Base-by-base conservation (phyloP, 2,797 vertebrate genomes). In the Lophius americanus region DNA sequence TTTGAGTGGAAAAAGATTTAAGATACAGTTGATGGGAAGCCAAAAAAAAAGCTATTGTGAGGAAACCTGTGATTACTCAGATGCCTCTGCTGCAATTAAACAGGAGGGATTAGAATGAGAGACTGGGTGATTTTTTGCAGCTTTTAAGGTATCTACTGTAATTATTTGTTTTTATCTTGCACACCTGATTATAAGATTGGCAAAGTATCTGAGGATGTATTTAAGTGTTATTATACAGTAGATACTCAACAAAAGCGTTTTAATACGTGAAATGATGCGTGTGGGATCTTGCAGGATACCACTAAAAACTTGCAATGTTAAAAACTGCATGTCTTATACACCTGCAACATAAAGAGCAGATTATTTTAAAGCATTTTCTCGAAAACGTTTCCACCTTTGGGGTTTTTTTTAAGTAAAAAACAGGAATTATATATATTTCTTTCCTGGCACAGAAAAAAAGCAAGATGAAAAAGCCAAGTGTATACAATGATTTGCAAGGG, bases 51-150 rank as follows among this genome's bases (percentile, higher is more conserved):
- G 48, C 57, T 36, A 52, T 55, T 73, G 47, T 39, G 55, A 81
- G 37, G 54, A 79, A 85, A 70, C 80, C 84, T 81, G 64, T 90
- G 78, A 87, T 89, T 87, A 89, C 81, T 87, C 56, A 68, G 69
- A 84, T 75, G 56, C 76, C 53, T 83, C 51, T 46, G 64, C 76
- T 82, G 64, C 64, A 71, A 76, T 85, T 81, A 86, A 85, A 79
- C 56, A 70, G 64, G 42, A 69, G 53, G 73, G 67, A 78, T 88
- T 78, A 84, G 68, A 78, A 67, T 37, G 46, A 48, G 55, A 73
- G 59, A 56, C 51, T 0, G 39, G 33, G 32, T 62, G 54, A 85
- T 76, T 80, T 73, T 35, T 80, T 56, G 46, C 43, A 60, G 49
- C 46, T 75, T 77, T 79, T 63, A 74, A 70, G 54, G 70, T 58